Conservation (phyloP, 2,888 invertebrate genomes). For the Nasonovia ribisnigri region DNA sequence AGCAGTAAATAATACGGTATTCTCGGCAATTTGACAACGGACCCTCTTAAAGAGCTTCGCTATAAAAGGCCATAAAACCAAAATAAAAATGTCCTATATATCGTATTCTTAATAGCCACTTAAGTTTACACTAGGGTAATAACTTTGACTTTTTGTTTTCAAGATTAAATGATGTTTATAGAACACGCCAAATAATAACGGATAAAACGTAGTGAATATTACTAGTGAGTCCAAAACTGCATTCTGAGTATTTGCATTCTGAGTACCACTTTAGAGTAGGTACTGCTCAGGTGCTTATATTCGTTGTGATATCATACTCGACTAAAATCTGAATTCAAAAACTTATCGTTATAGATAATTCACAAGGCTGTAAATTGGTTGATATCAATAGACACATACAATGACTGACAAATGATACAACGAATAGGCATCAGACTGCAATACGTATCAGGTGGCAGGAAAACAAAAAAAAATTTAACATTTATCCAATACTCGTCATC, state of each 20-base stretch:
- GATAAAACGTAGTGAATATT: not conserved
- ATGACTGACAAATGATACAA: not conserved
- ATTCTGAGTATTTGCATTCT: not conserved
- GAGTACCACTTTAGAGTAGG: not conserved
- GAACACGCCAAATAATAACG: conserved; percentile 45
- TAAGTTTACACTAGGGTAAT: conserved; percentile 61
- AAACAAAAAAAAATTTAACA: not conserved
- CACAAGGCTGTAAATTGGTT: not conserved
- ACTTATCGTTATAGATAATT: not conserved
- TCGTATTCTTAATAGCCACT: conserved; percentile 59
- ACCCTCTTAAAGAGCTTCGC: conserved; percentile 50
- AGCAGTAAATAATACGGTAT: conserved; percentile 57
- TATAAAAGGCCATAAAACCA: conserved; percentile 61
- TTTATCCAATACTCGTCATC: not conserved
- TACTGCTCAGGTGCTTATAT: not conserved
- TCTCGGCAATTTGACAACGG: conserved; percentile 55
- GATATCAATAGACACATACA: not conserved
- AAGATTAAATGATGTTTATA: conserved; percentile 60
- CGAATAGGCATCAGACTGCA: not conserved
- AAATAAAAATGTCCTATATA: conserved; percentile 57
- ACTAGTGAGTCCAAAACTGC: not conserved
- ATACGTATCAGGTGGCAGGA: not conserved
- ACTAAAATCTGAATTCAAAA: not conserved
- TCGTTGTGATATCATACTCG: not conserved
- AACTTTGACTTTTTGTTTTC: conserved; percentile 56